Conservation (phyloP, 2,888 invertebrate species). For the Drosophila fulvimacula region DNA sequence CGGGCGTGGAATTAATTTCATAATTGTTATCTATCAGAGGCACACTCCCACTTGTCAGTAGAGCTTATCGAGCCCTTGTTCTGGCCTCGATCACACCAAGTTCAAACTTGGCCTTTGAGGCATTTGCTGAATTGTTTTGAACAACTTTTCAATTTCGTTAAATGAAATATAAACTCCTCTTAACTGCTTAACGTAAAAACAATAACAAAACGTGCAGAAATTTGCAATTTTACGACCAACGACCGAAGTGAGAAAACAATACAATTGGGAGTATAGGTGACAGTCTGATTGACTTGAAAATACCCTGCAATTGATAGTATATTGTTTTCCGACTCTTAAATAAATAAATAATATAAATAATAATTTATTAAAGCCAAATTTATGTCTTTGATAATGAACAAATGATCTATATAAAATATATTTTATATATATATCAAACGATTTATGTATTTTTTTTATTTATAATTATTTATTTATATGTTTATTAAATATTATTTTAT, state of each 20-base stretch:
- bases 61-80: slow-evolving; percentile 2
- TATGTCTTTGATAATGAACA: too few relatives aligned
- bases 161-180: neutral
- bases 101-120: neutral
- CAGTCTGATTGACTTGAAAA: neutral
- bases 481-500: neutral
- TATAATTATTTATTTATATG: neutral
- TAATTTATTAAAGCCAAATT: too few relatives aligned
- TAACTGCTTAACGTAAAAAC: neutral
- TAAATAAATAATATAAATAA: too few relatives aligned
- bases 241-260: slow-evolving; percentile 3
- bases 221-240: slow-evolving; percentile 4
- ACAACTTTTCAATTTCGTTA: slow-evolving; percentile 22
- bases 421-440: too few relatives aligned
- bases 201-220: neutral
- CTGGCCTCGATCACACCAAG: slow-evolving; percentile 18
- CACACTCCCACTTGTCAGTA: slow-evolving; percentile 21
- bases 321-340: neutral
- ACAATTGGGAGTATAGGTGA: neutral
- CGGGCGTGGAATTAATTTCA: slow-evolving; percentile 1
- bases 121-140: slow-evolving; percentile 8
- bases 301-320: neutral
- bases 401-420: too few relatives aligned
- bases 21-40: slow-evolving; percentile 17
- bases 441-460: too few relatives aligned